phyloP scores from a whole-genome alignment of 2,888 invertebrate species.

The Dolichopus griseipennis region DNA sequence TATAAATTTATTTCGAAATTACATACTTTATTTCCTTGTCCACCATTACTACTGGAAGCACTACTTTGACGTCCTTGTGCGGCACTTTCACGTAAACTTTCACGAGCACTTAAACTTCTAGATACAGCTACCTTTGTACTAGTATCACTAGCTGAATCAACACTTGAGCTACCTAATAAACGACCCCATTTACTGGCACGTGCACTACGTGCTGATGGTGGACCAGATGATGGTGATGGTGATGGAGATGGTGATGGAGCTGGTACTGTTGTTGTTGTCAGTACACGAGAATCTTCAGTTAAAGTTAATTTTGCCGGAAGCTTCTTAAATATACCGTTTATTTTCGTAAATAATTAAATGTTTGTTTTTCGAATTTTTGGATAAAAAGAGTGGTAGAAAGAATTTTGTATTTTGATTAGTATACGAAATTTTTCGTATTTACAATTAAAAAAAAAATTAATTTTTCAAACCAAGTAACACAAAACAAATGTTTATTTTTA shows the following conservation, averaged over 20 bases:
- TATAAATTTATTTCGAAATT: neutral
- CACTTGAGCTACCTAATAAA: constrained; percentile 66
- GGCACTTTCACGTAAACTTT: constrained; percentile 44
- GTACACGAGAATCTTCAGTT: constrained; percentile 43
- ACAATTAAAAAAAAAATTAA: neutral
- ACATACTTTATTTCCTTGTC: constrained; percentile 45
- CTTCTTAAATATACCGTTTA: constrained; percentile 35
- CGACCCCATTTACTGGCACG: constrained; percentile 71
- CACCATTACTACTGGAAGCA: constrained; percentile 45
- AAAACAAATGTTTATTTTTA: neutral
- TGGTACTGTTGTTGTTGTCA: constrained; percentile 39
- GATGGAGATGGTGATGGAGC: constrained; percentile 43
- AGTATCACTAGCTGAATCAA: constrained; percentile 62
- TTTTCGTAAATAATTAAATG: neutral
- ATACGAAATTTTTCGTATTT: neutral
- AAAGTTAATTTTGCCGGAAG: constrained; percentile 44
- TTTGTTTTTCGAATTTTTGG: neutral
- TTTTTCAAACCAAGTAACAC: neutral
- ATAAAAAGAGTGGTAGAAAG: neutral
- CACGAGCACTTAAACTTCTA: constrained; percentile 51
- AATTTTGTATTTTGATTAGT: constrained; percentile 4
- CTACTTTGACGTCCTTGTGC: constrained; percentile 42
- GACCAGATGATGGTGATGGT: constrained; percentile 44
- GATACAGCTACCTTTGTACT: constrained; percentile 49
- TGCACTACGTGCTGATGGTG: constrained; percentile 48